phyloP scores from a whole-genome alignment of 2,797 vertebrate genomes.

The Anolis apletophallus region DNA sequence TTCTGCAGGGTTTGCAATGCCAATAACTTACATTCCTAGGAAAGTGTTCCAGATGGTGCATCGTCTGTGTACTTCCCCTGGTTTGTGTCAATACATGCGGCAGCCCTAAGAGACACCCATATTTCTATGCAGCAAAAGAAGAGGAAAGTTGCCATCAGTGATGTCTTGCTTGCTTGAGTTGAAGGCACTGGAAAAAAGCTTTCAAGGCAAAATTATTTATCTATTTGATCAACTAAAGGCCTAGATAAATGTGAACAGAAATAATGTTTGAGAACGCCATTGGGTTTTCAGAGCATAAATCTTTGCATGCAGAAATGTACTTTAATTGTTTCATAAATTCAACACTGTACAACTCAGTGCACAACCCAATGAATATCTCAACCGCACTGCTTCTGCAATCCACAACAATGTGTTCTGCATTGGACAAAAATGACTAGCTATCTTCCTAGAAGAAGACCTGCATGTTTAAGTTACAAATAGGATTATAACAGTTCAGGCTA shows the following conservation, averaged over 20 bases:
- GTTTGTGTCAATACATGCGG: neutral
- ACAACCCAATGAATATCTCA: too few species aligned
- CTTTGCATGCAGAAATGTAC: too few species aligned
- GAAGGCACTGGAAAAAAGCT: neutral
- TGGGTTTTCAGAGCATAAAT: too few species aligned
- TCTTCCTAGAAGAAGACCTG: too few species aligned
- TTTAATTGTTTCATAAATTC: too few species aligned
- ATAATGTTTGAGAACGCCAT: too few species aligned
- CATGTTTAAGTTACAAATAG: too few species aligned
- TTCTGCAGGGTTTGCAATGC: constrained; percentile 54
- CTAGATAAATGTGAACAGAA: neutral
- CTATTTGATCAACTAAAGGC: neutral
- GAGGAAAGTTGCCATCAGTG: neutral
- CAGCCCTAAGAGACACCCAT: neutral
- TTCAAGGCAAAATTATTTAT: neutral
- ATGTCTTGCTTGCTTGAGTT: neutral
- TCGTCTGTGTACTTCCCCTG: constrained; percentile 54
- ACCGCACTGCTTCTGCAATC: too few species aligned
- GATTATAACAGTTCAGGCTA: too few species aligned
- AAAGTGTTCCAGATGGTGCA: constrained; percentile 67
- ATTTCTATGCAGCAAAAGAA: neutral
- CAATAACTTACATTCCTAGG: constrained; percentile 61
- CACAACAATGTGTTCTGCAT: too few species aligned
- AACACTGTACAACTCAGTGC: too few species aligned
- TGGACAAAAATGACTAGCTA: too few species aligned